These are phyloP conservation scores for Lucifuga dentata DNA, from an alignment of 2,113 vertebrate genomes.

Conservation along the genomic window DNA sequence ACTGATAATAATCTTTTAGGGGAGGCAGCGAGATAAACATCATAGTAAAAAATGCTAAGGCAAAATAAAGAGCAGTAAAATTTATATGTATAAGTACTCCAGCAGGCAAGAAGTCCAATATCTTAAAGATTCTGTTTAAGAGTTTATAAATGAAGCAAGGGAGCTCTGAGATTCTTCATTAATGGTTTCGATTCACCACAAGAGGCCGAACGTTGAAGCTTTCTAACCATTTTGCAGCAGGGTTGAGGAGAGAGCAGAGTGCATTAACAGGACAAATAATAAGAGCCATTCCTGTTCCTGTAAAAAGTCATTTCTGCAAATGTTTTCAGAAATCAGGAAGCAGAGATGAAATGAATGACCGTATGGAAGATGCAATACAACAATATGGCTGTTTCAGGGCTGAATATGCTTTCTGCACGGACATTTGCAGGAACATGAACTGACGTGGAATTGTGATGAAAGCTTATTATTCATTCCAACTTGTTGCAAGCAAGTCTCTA, in stretches of 20 bases:
- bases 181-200: constrained; percentile 22
- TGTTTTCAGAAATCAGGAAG: constrained; percentile 53
- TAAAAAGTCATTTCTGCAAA: constrained; percentile 19
- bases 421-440: no score
- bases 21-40: constrained; percentile 3
- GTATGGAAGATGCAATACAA: no score
- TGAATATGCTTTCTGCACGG: no score
- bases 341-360: constrained; percentile 6
- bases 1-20: not conserved
- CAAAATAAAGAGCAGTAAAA: not conserved
- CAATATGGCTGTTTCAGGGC: no score
- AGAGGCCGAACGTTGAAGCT: constrained; percentile 28
- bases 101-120: not conserved
- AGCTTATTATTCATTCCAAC: not conserved
- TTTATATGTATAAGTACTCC: not conserved
- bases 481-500: no score
- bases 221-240: constrained; percentile 29
- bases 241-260: constrained; percentile 12
- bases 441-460: no score
- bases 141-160: constrained; percentile 7
- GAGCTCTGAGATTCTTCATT: constrained; percentile 20
- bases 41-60: not conserved
- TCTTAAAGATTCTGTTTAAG: not conserved
- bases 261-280: constrained; percentile 34
- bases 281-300: constrained; percentile 53